These are phyloP conservation scores for Macrophya annulata DNA, from an alignment of 2,888 invertebrate genomes.

Conservation along the genomic window DNA sequence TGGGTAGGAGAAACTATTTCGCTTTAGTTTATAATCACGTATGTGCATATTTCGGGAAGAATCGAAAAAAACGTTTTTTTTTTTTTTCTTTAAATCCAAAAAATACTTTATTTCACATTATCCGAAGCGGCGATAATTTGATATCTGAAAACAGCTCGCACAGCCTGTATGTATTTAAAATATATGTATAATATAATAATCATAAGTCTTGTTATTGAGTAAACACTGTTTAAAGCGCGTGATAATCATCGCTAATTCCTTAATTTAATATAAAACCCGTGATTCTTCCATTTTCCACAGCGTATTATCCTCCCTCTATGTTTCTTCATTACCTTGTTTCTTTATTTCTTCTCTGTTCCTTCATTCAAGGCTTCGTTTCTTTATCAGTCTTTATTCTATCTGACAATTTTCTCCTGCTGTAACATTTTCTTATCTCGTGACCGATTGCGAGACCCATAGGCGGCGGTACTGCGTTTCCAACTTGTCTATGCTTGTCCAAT, in stretches of 20 bases:
- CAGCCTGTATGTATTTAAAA: not conserved
- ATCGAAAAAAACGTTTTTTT: not conserved
- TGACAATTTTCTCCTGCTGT: not conserved
- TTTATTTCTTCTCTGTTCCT: not conserved
- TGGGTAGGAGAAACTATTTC: too few species aligned
- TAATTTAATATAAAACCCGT: not conserved
- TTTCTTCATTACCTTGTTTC: not conserved
- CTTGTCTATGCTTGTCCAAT: conserved; percentile 90
- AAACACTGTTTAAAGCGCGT: not conserved
- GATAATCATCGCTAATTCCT: not conserved
- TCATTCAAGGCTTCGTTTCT: not conserved
- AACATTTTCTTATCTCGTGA: conserved; percentile 84
- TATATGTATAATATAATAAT: not conserved
- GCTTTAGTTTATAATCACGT: not conserved
- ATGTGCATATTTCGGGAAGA: not conserved
- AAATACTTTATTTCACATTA: conserved; percentile 9
- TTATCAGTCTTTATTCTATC: not conserved
- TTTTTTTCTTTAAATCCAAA: not conserved
- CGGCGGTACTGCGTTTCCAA: conserved; percentile 94
- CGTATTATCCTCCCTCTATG: not conserved
- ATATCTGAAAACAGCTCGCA: not conserved
- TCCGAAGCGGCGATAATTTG: not conserved
- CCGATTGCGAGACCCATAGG: conserved; percentile 90
- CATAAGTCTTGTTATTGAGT: not conserved
- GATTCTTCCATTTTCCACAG: too few species aligned